Evolutionary conservation across 1,140 invertebrate species (phyloP).

Genomic region (Dryas iulia): DNA sequence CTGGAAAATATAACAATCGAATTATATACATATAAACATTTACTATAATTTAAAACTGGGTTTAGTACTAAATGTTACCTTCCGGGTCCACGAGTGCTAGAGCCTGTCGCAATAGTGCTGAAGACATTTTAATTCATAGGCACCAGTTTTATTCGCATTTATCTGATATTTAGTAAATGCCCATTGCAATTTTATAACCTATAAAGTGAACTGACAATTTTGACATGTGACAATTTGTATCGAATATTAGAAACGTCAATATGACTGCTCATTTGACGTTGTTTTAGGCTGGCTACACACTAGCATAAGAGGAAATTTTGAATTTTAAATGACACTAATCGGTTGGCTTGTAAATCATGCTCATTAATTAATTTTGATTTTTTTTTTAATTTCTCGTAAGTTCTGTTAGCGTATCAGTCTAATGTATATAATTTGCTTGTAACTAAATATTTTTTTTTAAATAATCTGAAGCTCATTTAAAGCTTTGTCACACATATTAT

Average conservation of each 20-base stretch:
- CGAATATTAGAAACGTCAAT: not conserved
- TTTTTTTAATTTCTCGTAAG: no score
- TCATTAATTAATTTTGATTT: no score
- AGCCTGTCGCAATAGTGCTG: constrained; percentile 72
- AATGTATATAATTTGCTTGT: no score
- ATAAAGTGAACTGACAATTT: constrained; percentile 19
- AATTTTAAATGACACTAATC: no score
- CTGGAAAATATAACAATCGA: constrained; percentile 16
- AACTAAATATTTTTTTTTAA: no score
- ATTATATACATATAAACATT: not conserved
- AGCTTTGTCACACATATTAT: no score
- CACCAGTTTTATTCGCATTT: not conserved
- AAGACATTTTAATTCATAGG: constrained; percentile 69
- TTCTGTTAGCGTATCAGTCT: no score
- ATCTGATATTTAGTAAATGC: not conserved
- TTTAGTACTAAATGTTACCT: constrained; percentile 38
- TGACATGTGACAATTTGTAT: not conserved
- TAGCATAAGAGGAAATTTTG: no score
- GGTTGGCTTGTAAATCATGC: no score
- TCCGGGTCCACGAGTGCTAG: constrained; percentile 75
- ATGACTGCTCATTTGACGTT: not conserved
- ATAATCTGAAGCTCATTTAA: no score
- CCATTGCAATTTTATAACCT: constrained; percentile 3
- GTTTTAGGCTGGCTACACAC: not conserved
- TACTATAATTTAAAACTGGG: not conserved